These are phyloP conservation scores for Chrysemys picta DNA, from an alignment of 2,113 vertebrate genomes.

Conservation along the genomic window DNA sequence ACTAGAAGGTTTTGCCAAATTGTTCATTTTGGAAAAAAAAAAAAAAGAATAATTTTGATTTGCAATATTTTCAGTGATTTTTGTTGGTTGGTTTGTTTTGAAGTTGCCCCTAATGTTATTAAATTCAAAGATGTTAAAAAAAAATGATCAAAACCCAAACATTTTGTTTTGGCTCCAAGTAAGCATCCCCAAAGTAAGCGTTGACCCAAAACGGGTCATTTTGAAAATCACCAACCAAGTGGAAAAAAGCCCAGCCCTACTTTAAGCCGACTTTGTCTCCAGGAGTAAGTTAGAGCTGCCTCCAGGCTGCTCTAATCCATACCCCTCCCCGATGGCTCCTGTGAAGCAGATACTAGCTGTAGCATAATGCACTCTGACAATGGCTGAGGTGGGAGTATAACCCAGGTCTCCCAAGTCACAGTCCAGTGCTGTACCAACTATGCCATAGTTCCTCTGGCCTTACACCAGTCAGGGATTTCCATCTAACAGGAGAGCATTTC, in stretches of 20 bases:
- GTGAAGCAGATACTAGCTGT: neutral
- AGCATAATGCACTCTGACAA: neutral
- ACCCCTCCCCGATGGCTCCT: neutral
- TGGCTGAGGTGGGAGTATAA: neutral
- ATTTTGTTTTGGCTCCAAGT: neutral
- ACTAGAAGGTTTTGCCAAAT: neutral
- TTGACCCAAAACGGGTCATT: neutral
- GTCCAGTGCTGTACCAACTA: neutral
- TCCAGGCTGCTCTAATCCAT: neutral
- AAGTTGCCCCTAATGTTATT: neutral
- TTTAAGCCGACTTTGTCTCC: neutral
- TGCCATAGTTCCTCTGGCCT: neutral
- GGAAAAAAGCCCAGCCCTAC: neutral
- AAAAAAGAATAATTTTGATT: no score
- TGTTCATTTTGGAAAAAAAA: neutral
- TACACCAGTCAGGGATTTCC: neutral
- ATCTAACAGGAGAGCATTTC: neutral
- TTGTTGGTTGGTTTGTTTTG: neutral
- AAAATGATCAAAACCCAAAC: neutral
- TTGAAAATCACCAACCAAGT: neutral
- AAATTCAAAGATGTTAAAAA: neutral
- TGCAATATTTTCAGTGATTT: neutral
- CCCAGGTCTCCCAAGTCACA: neutral
- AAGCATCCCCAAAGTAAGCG: neutral
- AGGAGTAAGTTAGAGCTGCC: neutral